Percentiles rank a stretch among this genome's conserved stretches.
Conservation (phyloP, 64 coral and sea anemone species). For the Pachyseris speciosa region DNA sequence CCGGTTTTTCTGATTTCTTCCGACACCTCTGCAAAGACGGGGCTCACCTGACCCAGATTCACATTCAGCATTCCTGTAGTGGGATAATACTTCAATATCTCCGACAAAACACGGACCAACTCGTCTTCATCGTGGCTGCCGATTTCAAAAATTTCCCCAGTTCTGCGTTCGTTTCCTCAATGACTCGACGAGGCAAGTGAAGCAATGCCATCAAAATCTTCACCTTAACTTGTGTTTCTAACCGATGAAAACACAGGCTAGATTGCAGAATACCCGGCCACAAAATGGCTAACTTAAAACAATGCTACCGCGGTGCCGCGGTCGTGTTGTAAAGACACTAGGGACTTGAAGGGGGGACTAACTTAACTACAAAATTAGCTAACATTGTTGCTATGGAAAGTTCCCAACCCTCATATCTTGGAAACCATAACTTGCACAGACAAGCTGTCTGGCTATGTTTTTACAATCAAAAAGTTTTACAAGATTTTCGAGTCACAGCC, state of each 20-base stretch:
- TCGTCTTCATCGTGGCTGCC: conserved; percentile 93
- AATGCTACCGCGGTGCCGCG: too few relatives aligned
- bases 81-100: conserved; percentile 93
- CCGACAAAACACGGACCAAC: conserved; percentile 97
- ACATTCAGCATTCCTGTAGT: conserved; percentile 95
- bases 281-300: too few relatives aligned
- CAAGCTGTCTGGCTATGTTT: too few relatives aligned
- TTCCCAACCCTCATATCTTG: too few relatives aligned
- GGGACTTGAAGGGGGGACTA: too few relatives aligned
- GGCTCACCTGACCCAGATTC: conserved; percentile 83
- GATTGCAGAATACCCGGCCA: too few relatives aligned
- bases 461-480: too few relatives aligned
- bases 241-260: conserved; percentile 96
- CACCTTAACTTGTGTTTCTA: conserved; percentile 94
- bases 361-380: too few relatives aligned
- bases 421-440: too few relatives aligned
- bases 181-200: conserved; percentile 90
- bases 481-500: too few relatives aligned
- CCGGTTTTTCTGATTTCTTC: conserved; percentile 78
- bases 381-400: too few relatives aligned
- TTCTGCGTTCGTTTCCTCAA: conserved; percentile 91
- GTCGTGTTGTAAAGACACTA: too few relatives aligned
- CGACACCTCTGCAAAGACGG: conserved; percentile 90
- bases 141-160: conserved; percentile 97
- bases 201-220: conserved; percentile 99